Base-by-base conservation (phyloP, 2,888 invertebrate genomes). In the Bugula neritina region DNA sequence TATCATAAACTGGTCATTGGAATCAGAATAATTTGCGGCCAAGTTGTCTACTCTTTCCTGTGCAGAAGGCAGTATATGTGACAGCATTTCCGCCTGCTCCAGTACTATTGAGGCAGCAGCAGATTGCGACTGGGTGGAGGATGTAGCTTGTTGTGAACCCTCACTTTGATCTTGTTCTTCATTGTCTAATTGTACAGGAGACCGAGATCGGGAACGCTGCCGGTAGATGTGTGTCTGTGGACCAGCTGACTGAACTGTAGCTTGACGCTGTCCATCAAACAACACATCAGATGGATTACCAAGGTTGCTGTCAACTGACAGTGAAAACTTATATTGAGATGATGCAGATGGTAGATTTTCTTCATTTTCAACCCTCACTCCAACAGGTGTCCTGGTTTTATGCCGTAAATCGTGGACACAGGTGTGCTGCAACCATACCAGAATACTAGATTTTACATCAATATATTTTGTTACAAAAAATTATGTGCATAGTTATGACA, bases 341-440 rank as follows among this genome's bases (percentile, higher is more conserved):
- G 63, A 3, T 27, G 63, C 17, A 5, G 55, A 23, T 25, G 63
- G 10, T 21, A 10, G 17, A 13, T 31, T 21, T 25, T 21, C 25
- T 3, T 17, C 63, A 25, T 63, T 34, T 10, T 63, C 63, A 13
- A n/a, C 34, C 2, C 27, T 2, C 17, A 63, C 13, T 57, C 57
- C 25, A 57, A 5, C 23, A 13, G 31, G 29, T 31, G 10, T 25
- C 27, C 63, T 63, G 5, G 10, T 13, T 27, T 34, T 63, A 70
- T 54, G 54, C 85, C 94, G 93, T 75, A 96, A 93, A 82, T 95
- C 94, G 85, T 96, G 95, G 72, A 96, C 90, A 81, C 93, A 92
- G 5, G 93, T 93, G 93, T 93, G 95, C 90, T 92, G 84, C n/a
- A 85, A 85, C n/a, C n/a, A n/a, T n/a, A n/a, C n/a, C n/a, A n/a